These are phyloP conservation scores for Fringilla coelebs DNA, from an alignment of 2,797 vertebrate species.

Conservation along the genomic window DNA sequence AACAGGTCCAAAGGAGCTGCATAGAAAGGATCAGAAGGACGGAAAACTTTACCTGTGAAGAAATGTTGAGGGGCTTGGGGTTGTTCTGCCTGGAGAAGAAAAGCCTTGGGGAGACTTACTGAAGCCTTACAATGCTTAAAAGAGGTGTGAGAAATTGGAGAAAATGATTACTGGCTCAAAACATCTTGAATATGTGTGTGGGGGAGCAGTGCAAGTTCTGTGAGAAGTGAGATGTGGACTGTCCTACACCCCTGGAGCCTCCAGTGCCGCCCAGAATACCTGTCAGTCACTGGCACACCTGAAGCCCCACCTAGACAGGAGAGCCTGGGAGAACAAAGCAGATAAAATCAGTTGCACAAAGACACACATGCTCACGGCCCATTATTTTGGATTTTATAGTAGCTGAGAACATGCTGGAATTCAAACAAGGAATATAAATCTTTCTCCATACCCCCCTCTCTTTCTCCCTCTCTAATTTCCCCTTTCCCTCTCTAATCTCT, in stretches of 20 bases:
- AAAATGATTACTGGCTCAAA: neutral
- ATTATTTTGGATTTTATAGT: neutral
- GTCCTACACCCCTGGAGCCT: no score
- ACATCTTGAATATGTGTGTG: neutral
- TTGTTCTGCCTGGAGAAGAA: neutral
- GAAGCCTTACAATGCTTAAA: neutral
- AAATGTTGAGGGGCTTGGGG: neutral
- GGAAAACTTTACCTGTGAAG: neutral
- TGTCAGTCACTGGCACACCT: neutral
- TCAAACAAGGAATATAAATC: neutral
- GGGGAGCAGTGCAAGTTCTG: neutral
- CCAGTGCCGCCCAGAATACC: neutral
- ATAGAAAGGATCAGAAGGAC: neutral
- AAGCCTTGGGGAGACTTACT: neutral
- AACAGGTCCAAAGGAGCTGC: neutral
- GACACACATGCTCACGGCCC: rapidly evolving
- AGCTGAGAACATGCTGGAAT: neutral
- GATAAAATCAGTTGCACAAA: neutral
- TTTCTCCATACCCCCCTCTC: neutral
- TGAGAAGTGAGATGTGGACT: neutral
- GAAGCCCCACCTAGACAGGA: neutral
- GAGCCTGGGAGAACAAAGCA: rapidly evolving
- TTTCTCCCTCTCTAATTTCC: neutral
- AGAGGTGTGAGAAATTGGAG: neutral
- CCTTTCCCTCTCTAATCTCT: neutral